Conservation (phyloP, 2,113 vertebrate genomes). For the Phalacrocorax aristotelis region DNA sequence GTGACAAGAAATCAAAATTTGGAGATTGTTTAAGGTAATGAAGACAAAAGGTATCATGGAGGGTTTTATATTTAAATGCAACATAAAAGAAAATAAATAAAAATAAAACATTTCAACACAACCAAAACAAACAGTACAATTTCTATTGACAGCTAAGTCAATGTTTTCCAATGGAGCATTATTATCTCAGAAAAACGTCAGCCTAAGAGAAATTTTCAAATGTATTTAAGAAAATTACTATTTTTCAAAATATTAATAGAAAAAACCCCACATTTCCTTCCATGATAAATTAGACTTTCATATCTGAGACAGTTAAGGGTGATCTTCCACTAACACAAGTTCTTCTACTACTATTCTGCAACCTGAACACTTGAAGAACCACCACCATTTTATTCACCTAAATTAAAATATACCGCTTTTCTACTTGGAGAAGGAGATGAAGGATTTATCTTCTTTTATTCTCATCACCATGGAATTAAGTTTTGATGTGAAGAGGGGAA, state of each 20-base stretch:
- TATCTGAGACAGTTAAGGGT: neutral
- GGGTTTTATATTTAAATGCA: neutral
- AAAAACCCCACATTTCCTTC: neutral
- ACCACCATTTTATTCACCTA: rapidly evolving
- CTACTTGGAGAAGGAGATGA: neutral
- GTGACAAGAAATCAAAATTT: neutral
- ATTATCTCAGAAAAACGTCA: neutral
- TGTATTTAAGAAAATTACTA: neutral
- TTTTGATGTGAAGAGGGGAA: neutral
- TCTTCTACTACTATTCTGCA: neutral
- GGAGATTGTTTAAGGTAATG: neutral
- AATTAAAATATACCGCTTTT: neutral
- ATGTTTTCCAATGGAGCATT: neutral
- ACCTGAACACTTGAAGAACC: neutral
- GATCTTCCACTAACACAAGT: neutral
- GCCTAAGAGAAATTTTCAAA: neutral
- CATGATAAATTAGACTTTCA: neutral
- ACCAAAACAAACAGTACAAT: neutral
- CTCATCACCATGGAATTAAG: neutral
- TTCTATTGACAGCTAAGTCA: neutral
- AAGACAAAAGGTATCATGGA: neutral
- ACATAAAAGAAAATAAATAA: neutral
- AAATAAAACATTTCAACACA: neutral
- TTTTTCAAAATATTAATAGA: neutral
- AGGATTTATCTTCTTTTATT: neutral